A percentile compares a stretch with the other conserved stretches of the same genome.
Conservation (phyloP, 1,140 invertebrate species). For the Heliconius nattereri region DNA sequence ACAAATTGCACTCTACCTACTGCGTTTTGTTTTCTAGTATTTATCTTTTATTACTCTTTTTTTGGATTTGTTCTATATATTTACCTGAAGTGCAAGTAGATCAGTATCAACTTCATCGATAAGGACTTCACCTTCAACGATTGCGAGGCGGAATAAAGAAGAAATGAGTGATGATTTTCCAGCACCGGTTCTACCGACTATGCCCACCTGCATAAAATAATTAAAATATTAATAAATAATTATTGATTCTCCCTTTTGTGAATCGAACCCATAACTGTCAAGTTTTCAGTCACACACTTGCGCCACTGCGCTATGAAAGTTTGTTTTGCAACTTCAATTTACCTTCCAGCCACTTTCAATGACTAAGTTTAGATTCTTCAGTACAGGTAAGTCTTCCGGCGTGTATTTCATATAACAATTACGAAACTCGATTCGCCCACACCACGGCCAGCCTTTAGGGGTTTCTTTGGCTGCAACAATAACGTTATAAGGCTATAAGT, state of each 20-base stretch:
- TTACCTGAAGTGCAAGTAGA: slow-evolving; percentile 80
- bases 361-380: slow-evolving; percentile 86
- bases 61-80: too few relatives aligned
- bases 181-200: slow-evolving; percentile 90
- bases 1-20: too few relatives aligned
- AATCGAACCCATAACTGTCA: neutral
- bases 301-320: too few relatives aligned
- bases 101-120: slow-evolving; percentile 85
- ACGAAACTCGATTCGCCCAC: slow-evolving; percentile 83
- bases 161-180: slow-evolving; percentile 91
- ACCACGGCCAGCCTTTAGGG: slow-evolving; percentile 86
- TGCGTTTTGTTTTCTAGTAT: too few relatives aligned
- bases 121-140: slow-evolving; percentile 86
- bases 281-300: too few relatives aligned
- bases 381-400: slow-evolving; percentile 83
- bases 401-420: slow-evolving; percentile 87
- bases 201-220: slow-evolving; percentile 82
- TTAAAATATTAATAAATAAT: too few relatives aligned
- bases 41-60: too few relatives aligned
- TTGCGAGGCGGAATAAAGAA: slow-evolving; percentile 86
- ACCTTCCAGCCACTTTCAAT: slow-evolving; percentile 87
- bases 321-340: slow-evolving; percentile 1
- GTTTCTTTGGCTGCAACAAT: slow-evolving; percentile 74
- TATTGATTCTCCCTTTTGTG: too few relatives aligned
- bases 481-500: neutral